These are phyloP conservation scores for Podarcis raffonei DNA, from an alignment of 2,113 vertebrate genomes.

Conservation along the genomic window DNA sequence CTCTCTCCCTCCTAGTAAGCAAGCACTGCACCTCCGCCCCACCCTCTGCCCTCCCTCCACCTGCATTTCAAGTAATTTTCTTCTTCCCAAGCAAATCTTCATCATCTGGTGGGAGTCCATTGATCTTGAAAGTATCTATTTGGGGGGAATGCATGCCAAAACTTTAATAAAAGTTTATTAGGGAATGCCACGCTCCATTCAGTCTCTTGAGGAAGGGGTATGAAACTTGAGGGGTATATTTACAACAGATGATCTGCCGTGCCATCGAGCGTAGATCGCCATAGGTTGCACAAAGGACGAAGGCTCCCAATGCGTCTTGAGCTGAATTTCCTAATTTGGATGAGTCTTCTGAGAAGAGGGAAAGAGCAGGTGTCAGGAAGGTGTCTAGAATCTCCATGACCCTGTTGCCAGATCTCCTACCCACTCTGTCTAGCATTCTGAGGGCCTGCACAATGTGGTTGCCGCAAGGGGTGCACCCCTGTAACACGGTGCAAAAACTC, in stretches of 20 bases:
- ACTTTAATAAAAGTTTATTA: background rate
- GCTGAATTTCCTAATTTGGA: background rate
- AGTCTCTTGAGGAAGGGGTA: background rate
- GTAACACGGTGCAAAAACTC: too few species aligned
- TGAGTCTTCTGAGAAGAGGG: constrained; percentile 39
- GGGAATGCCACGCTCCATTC: background rate
- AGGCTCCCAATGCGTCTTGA: constrained; percentile 29
- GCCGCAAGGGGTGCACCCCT: background rate
- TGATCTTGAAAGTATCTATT: background rate
- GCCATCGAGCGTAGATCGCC: background rate
- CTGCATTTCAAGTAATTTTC: too few species aligned
- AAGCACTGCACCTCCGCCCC: too few species aligned
- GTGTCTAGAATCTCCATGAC: background rate
- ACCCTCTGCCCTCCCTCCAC: background rate
- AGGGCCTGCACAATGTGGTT: background rate
- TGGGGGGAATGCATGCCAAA: background rate
- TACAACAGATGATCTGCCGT: background rate
- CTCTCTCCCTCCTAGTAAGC: too few species aligned
- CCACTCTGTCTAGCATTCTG: too few species aligned
- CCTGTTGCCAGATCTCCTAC: background rate
- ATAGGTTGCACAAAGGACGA: background rate
- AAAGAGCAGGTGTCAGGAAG: background rate
- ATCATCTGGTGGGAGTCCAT: too few species aligned
- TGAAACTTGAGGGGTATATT: background rate
- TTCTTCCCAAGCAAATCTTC: background rate